phyloP scores from a whole-genome alignment of 2,888 invertebrate species.

The Lycia hirtaria region DNA sequence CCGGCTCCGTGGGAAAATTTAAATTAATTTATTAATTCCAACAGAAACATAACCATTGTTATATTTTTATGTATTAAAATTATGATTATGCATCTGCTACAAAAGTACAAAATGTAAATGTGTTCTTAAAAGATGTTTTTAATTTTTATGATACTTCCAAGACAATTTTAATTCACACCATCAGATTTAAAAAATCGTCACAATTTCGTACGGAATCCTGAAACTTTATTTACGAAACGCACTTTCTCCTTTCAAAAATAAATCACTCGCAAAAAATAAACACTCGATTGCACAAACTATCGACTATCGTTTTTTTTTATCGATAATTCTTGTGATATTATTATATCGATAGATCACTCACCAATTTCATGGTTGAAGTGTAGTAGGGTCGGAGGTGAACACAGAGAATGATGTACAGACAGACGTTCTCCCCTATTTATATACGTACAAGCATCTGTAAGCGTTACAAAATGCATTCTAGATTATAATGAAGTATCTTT shows the following conservation, averaged over 20 bases:
- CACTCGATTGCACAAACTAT: slow-evolving; percentile 33
- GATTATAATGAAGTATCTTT: slow-evolving; percentile 70
- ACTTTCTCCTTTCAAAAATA: slow-evolving; percentile 19
- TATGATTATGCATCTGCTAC: background rate
- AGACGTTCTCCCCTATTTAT: slow-evolving; percentile 66
- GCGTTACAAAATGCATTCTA: slow-evolving; percentile 76
- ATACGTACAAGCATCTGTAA: slow-evolving; percentile 50
- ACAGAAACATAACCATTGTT: background rate
- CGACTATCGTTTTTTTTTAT: slow-evolving; percentile 23
- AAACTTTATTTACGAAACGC: background rate
- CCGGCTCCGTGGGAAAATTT: slow-evolving; percentile 9
- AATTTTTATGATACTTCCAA: background rate
- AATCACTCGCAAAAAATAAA: slow-evolving; percentile 31
- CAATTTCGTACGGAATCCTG: slow-evolving; percentile 22
- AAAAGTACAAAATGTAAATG: background rate
- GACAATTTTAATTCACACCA: background rate
- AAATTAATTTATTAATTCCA: background rate
- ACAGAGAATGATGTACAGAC: slow-evolving; percentile 65
- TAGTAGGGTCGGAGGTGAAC: slow-evolving; percentile 71
- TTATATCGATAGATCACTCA: slow-evolving; percentile 55
- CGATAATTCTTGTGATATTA: slow-evolving; percentile 9
- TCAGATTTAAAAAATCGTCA: background rate
- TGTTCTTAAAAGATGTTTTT: background rate
- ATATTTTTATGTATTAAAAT: background rate
- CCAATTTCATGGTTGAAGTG: slow-evolving; percentile 72